phyloP scores from a whole-genome alignment of 2,797 vertebrate genomes.

The Ptychobarbus kaznakovi region DNA sequence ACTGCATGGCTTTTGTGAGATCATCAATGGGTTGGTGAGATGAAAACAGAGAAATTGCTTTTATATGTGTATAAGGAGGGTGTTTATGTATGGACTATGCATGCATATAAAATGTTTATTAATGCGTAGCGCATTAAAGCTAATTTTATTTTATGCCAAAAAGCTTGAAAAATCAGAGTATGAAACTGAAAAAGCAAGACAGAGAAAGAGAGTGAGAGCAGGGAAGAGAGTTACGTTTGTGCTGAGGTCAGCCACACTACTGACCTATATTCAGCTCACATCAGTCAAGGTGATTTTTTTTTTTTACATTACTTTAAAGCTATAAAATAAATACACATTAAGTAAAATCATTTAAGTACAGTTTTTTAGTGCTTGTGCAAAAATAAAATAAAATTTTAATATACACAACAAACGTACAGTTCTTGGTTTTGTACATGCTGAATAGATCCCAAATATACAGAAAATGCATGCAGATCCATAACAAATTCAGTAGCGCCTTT shows the following conservation, averaged over 20 bases:
- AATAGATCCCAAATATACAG: neutral
- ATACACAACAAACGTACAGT: neutral
- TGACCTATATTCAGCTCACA: conserved; percentile 23
- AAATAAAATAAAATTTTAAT: neutral
- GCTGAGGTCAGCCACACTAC: conserved; percentile 28
- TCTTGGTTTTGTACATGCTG: neutral
- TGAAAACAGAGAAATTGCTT: neutral
- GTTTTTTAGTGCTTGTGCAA: neutral
- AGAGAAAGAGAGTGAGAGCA: neutral
- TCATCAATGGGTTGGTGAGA: neutral
- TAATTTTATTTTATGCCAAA: neutral
- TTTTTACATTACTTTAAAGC: neutral
- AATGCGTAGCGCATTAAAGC: neutral
- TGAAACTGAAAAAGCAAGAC: neutral
- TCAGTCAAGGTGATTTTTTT: neutral
- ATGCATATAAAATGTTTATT: neutral
- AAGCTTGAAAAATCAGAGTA: neutral
- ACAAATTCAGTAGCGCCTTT: too few species aligned
- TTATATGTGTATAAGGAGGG: neutral
- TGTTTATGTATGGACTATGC: neutral
- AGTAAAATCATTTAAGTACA: neutral
- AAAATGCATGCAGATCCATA: neutral
- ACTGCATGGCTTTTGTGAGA: neutral
- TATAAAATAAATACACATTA: neutral
- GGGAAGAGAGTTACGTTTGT: conserved; percentile 30